Evolutionary conservation across 2,888 invertebrate genomes (phyloP), one percentile per base, ranked within the genome.

Genomic region (Lamellibrachia columna): DNA sequence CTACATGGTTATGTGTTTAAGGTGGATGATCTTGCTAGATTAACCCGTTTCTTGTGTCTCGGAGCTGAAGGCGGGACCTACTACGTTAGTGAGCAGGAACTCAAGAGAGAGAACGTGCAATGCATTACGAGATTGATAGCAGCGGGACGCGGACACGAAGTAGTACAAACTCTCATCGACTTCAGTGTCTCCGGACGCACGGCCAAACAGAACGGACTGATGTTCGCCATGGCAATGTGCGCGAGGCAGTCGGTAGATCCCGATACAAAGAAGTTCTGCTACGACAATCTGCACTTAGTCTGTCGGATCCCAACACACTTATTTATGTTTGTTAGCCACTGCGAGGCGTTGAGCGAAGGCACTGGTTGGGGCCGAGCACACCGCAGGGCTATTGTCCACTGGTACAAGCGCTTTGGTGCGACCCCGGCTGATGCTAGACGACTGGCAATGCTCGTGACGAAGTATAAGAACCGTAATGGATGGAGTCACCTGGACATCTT

Each of bases 401-500:
- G 98, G 98, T 98, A 98, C 95, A 93, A 93, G 28, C 90, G 75
- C 58, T 93, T 92, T 92, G 90, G 75, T 11, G 91, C 94, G 7
- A 93, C 97, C 11, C 97, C 98, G 0, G 22, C 22, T 8, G 93
- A 97, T 15, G 97, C 98, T 0, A 96, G 97, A 95, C 97, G 97
- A 92, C 96, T 98, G 90, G 97, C 97, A 0, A 97, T 97, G 94
- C 97, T 97, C 94, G 97, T 98, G 52, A 97, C 97, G 7, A 97
- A 97, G 95, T 97, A 97, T 92, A 97, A 97, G 92, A 97, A 97
- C 9, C 97, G 97, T 94, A 97, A 98, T 94, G 98, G 98, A 6
- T 98, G 98, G 97, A 97, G 97, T 0, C 98, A 98, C 95, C 98
- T 97, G 95, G 98, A 98, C 94, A 97, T 98, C n/a, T 96, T 97